Evolutionary conservation across 2,797 vertebrate genomes (phyloP).

Genomic region (Anguilla marmorata): DNA sequence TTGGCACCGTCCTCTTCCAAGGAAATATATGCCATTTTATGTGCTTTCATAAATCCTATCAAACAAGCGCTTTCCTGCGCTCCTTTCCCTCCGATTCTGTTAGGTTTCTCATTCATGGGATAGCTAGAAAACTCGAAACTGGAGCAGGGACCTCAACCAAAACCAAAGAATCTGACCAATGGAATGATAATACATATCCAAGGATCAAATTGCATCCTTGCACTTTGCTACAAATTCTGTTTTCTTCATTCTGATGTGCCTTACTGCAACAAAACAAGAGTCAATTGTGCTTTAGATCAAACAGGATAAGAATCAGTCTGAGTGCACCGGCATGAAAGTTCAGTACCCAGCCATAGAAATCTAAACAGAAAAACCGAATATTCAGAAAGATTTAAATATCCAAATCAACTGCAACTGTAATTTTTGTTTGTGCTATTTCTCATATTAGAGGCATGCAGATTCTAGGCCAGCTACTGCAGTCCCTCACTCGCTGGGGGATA

Average conservation of each 20-base stretch:
- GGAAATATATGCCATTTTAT: constrained; percentile 71
- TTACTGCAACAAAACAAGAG: not conserved
- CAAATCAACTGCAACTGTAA: constrained; percentile 10
- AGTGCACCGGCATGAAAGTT: not conserved
- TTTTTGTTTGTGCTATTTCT: not conserved
- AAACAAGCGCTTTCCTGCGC: constrained; percentile 65
- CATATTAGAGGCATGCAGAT: not conserved
- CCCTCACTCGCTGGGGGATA: constrained; percentile 52
- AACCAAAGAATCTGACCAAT: not conserved
- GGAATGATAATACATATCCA: constrained; percentile 30
- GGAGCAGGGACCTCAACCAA: constrained; percentile 47
- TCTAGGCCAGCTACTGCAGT: not conserved
- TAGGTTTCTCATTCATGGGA: constrained; percentile 54
- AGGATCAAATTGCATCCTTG: constrained; percentile 48
- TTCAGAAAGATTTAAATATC: not conserved
- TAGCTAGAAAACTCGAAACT: constrained; percentile 57
- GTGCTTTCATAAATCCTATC: constrained; percentile 72
- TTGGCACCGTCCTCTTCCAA: constrained; percentile 60
- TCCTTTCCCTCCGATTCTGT: constrained; percentile 58
- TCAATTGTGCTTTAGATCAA: not conserved
- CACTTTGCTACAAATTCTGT: not conserved
- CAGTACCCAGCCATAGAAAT: not conserved
- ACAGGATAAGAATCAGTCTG: not conserved
- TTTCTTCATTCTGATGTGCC: not conserved
- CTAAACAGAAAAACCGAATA: not conserved